phyloP scores from a whole-genome alignment of 2,888 invertebrate species.

The Lordiphosa fenestrarum region DNA sequence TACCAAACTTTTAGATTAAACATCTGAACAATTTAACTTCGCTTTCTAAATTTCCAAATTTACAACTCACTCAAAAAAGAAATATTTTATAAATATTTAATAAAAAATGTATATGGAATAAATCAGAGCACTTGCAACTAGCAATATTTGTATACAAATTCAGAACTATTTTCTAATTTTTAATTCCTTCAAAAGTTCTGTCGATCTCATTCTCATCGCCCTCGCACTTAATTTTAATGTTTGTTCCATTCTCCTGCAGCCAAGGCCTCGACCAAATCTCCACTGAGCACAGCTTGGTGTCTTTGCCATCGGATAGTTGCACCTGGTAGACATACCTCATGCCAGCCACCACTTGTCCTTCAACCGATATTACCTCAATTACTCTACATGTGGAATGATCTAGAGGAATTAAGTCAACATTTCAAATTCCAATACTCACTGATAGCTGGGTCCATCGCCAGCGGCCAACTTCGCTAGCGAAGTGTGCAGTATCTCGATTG shows the following conservation, averaged over 20 bases:
- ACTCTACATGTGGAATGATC: conserved; percentile 25
- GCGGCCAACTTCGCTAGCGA: conserved; percentile 31
- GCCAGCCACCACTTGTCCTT: conserved; percentile 59
- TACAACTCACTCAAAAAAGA: no score
- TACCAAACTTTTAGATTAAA: no score
- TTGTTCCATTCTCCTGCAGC: conserved; percentile 46
- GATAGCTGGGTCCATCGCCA: conserved; percentile 50
- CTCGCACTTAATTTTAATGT: conserved; percentile 48
- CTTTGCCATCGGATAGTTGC: conserved; percentile 40
- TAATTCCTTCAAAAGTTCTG: conserved; percentile 18
- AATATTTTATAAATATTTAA: no score
- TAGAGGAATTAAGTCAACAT: no score
- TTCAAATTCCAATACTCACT: conserved; percentile 25
- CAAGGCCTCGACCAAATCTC: conserved; percentile 56
- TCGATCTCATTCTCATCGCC: conserved; percentile 36
- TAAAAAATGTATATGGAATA: no score
- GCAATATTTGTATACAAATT: no score
- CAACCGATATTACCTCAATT: conserved; percentile 48
- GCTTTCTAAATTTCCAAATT: no score
- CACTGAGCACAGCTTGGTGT: conserved; percentile 38
- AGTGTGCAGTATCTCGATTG: conserved; percentile 24
- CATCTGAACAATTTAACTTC: no score
- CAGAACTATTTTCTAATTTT: neutral
- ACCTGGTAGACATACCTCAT: conserved; percentile 39
- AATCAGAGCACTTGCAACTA: no score